Conservation (phyloP, 2,797 vertebrate species). For the Centroberyx gerrardi region DNA sequence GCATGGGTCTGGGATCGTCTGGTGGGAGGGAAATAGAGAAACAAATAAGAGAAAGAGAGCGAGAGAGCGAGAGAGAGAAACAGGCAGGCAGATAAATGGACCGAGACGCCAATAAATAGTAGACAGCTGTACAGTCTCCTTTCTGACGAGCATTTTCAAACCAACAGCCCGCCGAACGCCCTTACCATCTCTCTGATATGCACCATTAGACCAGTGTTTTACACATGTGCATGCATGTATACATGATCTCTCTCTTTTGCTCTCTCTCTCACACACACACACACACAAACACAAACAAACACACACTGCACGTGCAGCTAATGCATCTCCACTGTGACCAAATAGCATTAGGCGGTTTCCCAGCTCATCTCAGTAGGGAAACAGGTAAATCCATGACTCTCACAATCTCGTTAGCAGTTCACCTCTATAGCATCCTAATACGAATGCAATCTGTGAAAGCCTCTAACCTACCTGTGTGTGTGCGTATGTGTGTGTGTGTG, state of each 20-base stretch:
- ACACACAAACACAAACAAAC: neutral
- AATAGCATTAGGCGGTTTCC: conserved; percentile 2
- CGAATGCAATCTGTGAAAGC: neutral
- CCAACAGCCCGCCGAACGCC: conserved; percentile 44
- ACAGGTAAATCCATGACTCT: conserved; percentile 5
- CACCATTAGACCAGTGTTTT: conserved; percentile 32
- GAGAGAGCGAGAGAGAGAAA: conserved; percentile 49
- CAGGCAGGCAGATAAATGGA: conserved; percentile 60
- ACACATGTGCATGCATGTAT: conserved; percentile 18
- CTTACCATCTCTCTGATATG: conserved; percentile 57
- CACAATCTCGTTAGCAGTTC: neutral
- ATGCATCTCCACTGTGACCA: conserved; percentile 10
- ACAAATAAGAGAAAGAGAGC: conserved; percentile 52
- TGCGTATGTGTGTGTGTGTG: neutral
- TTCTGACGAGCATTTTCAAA: conserved; percentile 57
- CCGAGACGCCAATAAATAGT: conserved; percentile 44
- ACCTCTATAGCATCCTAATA: neutral
- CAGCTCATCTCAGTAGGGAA: neutral
- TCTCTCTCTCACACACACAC: neutral
- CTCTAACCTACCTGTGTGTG: neutral
- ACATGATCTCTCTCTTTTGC: neutral
- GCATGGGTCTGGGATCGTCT: conserved; percentile 38
- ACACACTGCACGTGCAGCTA: conserved; percentile 4
- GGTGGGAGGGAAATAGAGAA: conserved; percentile 24
- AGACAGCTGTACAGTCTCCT: conserved; percentile 53